A percentile compares a stretch with the other conserved stretches of the same genome.
Conservation (phyloP, 2,888 invertebrate species). For the Chloroclystis v-ata region DNA sequence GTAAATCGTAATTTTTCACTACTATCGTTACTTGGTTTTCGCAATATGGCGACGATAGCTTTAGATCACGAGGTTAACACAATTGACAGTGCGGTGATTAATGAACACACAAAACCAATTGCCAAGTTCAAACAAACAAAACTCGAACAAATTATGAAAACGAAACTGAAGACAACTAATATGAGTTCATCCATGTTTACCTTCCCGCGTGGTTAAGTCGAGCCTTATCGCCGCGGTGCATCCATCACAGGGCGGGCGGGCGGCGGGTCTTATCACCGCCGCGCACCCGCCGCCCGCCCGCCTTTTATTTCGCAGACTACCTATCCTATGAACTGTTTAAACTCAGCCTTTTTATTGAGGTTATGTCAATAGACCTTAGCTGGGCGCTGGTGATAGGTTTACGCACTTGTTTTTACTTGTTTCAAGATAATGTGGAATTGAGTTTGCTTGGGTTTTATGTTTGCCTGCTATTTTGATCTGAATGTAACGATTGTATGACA, state of each 20-base stretch:
- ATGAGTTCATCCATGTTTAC: conserved; percentile 28
- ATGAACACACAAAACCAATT: too few relatives aligned
- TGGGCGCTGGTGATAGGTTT: conserved; percentile 15
- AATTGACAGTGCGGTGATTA: too few relatives aligned
- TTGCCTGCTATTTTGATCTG: too few relatives aligned
- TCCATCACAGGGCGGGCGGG: conserved; percentile 39
- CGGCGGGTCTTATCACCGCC: conserved; percentile 40
- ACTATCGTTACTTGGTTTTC: too few relatives aligned
- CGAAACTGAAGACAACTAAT: conserved; percentile 21
- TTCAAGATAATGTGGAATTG: not conserved
- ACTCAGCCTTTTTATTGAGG: conserved; percentile 40
- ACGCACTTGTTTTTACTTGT: conserved; percentile 1
- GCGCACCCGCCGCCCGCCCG: conserved; percentile 45
- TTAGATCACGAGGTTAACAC: too few relatives aligned
- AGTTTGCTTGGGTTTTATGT: too few relatives aligned
- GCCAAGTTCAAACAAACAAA: not conserved
- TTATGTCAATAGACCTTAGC: conserved; percentile 39
- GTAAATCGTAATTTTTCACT: too few relatives aligned
- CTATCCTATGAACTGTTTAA: conserved; percentile 41
- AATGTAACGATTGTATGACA: too few relatives aligned
- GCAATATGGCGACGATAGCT: too few relatives aligned
- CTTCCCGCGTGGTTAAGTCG: conserved; percentile 34
- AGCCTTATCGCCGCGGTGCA: conserved; percentile 39
- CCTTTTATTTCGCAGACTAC: conserved; percentile 48
- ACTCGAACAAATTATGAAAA: conserved; percentile 21